Conservation (phyloP, 2,113 vertebrate genomes). For the Cebidichthys violaceus region DNA sequence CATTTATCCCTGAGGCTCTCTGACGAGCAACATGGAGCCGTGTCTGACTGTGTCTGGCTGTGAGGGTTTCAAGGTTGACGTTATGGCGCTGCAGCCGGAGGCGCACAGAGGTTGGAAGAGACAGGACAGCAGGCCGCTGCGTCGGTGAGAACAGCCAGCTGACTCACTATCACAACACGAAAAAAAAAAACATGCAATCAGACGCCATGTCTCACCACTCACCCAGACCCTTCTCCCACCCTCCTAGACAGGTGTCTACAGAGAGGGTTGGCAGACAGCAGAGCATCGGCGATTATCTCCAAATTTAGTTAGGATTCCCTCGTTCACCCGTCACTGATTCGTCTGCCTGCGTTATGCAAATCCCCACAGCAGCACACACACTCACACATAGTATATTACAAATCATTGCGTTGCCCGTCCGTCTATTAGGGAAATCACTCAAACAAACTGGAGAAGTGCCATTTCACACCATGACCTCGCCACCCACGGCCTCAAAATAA, state of each 20-base stretch:
- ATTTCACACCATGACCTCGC: slow-evolving; percentile 62
- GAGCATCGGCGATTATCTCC: slow-evolving; percentile 81
- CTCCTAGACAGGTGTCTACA: slow-evolving; percentile 56
- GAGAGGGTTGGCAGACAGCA: slow-evolving; percentile 80
- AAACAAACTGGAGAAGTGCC: slow-evolving; percentile 49
- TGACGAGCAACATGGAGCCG: slow-evolving; percentile 79
- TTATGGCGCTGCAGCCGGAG: slow-evolving; percentile 3
- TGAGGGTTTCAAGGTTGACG: slow-evolving; percentile 50
- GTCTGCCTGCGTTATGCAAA: slow-evolving; percentile 55
- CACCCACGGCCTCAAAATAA: slow-evolving; percentile 62
- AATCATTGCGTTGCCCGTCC: slow-evolving; percentile 30
- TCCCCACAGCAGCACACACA: not conserved
- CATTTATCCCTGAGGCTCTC: slow-evolving; percentile 80
- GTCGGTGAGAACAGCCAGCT: slow-evolving; percentile 73
- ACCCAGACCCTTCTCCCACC: slow-evolving; percentile 79
- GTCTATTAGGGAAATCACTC: slow-evolving; percentile 62
- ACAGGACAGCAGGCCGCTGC: slow-evolving; percentile 28
- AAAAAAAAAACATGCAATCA: slow-evolving; percentile 67
- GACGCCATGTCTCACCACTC: slow-evolving; percentile 57
- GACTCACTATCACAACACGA: slow-evolving; percentile 78
- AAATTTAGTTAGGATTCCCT: slow-evolving; percentile 79
- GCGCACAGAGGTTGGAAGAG: slow-evolving; percentile 5
- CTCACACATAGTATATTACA: slow-evolving; percentile 24
- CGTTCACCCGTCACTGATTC: slow-evolving; percentile 43
- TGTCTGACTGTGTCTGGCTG: slow-evolving; percentile 81